Evolutionary conservation across 2,113 vertebrate genomes (phyloP), one percentile per base, ranked within the genome.

Genomic region (Acanthisitta chloris): DNA sequence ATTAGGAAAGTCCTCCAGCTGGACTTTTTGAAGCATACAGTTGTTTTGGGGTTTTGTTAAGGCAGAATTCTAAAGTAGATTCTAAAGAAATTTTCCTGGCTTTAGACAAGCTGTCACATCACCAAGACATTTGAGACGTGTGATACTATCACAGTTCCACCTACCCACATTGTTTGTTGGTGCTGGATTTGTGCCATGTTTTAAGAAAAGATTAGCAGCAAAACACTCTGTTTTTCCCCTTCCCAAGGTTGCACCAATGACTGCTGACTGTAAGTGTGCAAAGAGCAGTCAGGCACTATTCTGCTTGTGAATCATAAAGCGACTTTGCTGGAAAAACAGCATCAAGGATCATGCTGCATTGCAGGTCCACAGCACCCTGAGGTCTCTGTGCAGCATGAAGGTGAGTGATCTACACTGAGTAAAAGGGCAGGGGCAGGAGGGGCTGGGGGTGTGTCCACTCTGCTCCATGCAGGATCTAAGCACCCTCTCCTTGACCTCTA

Each of bases 321-420:
- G 6, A 6, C 69, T 48, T 38, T 9, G 12, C 42, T 34, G 45
- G 25, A 73, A 59, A 40, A 62, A 7, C 38, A 29, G 13, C 66
- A 36, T 38, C 34, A 19, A 55, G 43, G 40, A 24, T 17, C 5
- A 18, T 1, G 2, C 28, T 2, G 1, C 0, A 0, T 14, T 57
- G 3, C 1, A 8, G 51, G 16, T 33, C 8, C 4, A 1, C 58
- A 45, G 34, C 19, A 42, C 19, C 19, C 49, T 0, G 1, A 59
- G n/a, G 31, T 51, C 54, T 17, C 48, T 43, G 40, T 1, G 0
- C 9, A 73, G 42, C 17, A 17, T 3, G 2, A 34, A 16, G 28
- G 31, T 23, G 45, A 43, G 57, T 55, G 54, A 69, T 51, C 52
- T 51, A 34, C 14, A 42, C 26, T 36, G 58, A 59, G 25, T 48